Conservation (phyloP, 1,140 invertebrate genomes). For the Formica selysi region DNA sequence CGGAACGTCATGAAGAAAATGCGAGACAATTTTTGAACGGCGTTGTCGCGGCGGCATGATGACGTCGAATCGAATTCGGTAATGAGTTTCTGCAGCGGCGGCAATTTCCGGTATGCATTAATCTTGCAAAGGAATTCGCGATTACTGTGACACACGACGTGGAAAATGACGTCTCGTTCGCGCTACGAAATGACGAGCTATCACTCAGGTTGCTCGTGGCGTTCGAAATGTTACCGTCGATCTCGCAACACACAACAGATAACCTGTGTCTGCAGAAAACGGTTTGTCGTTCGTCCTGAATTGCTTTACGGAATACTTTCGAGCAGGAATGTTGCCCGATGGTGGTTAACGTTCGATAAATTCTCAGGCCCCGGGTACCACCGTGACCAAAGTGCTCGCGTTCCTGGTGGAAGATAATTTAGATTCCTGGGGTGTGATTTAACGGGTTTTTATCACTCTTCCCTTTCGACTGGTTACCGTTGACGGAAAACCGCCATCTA, state of each 20-base stretch:
- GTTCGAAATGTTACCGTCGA: conserved; percentile 29
- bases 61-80: conserved; percentile 20
- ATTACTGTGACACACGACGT: background rate
- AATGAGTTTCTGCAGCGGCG: conserved; percentile 40
- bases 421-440: conserved; percentile 81
- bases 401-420: conserved; percentile 80
- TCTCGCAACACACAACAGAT: conserved; percentile 32
- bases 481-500: conserved; percentile 46
- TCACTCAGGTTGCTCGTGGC: background rate
- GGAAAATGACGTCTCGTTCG: conserved; percentile 5
- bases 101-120: conserved; percentile 47
- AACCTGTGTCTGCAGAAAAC: conserved; percentile 25
- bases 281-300: conserved; percentile 62
- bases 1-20: conserved; percentile 60
- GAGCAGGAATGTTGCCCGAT: conserved; percentile 75
- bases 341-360: conserved; percentile 81
- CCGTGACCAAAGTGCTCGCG: conserved; percentile 78
- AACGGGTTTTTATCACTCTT: conserved; percentile 76
- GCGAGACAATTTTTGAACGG: conserved; percentile 68
- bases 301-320: conserved; percentile 78
- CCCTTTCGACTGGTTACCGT: conserved; percentile 49
- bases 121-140: conserved; percentile 39
- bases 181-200: background rate
- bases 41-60: background rate
- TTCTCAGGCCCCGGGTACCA: conserved; percentile 71